Evolutionary conservation across 2,888 invertebrate species (phyloP), one percentile per base, ranked within the genome.

Genomic region (Rosalia funebris): DNA sequence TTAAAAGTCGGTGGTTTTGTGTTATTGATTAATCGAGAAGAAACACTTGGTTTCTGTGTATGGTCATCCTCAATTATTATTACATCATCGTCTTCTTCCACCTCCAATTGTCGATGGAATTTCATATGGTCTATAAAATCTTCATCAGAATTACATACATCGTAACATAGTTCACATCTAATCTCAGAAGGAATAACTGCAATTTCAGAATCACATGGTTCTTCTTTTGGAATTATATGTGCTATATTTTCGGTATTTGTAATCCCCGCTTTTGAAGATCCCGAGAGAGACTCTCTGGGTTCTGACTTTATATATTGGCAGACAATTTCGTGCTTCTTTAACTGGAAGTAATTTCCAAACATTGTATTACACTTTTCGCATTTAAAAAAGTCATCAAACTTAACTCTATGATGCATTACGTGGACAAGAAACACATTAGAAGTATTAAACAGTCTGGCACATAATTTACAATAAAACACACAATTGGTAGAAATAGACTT

Each of bases 81-180:
- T n/a, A 34, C 19, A 0, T 42, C 12, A 16, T n/a, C 41, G 1
- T 42, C 53, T 12, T 42, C 53, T 12, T 12, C 15, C n/a, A 53
- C 12, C 1, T 11, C 31, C 11, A 50, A 16, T 39, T 25, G 14
- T 7, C n/a, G 25, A 17, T 53, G 53, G 15, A 53, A 42, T 1
- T 53, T 31, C 53, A 53, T 53, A 14, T 53, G 53, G 0, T 14
- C 7, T 1, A 12, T 1, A 17, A 53, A 42, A 7, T 53, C 53
- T 2, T 12, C 16, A 2, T 53, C 42, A 2, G 53, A 41, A 15
- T 17, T 31, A 32, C 41, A 53, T 10, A 53, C 17, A 32, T 53
- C 53, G 15, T 19, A 53, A 17, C 53, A 53, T 3, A 53, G 11
- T 16, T 53, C 53, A 16, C 53, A 53, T 12, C 7, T 32, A 16